Evolutionary conservation across 1,140 invertebrate species (phyloP).

Genomic region (Liolophura sinensis): DNA sequence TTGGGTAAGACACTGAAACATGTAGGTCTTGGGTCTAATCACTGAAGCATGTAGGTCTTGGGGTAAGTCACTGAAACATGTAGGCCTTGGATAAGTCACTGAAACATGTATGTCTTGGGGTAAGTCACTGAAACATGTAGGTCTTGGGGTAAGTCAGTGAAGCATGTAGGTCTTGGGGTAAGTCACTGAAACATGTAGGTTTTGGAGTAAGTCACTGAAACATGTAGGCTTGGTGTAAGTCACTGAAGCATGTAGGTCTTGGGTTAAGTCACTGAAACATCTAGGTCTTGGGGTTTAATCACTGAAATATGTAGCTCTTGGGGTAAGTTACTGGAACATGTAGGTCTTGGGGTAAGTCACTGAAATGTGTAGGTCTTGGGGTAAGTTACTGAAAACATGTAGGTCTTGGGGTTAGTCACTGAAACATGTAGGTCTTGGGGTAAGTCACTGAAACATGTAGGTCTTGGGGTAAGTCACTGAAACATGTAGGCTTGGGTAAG

Average conservation of each 20-base stretch:
- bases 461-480: conserved; percentile 68
- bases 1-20: conserved; percentile 71
- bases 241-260: too few species aligned
- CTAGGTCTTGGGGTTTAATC: conserved; percentile 67
- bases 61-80: conserved; percentile 71
- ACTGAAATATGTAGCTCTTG: too few species aligned
- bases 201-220: conserved; percentile 70
- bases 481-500: conserved; percentile 68
- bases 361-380: conserved; percentile 55
- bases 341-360: conserved; percentile 67
- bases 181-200: conserved; percentile 52
- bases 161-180: conserved; percentile 66
- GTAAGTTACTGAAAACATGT: conserved; percentile 68
- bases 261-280: conserved; percentile 72
- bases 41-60: too few species aligned
- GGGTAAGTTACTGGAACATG: conserved; percentile 71
- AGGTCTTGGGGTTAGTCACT: conserved; percentile 67
- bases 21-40: conserved; percentile 52
- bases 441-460: conserved; percentile 63
- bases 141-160: conserved; percentile 68
- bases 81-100: conserved; percentile 66
- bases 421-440: conserved; percentile 62
- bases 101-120: conserved; percentile 62
- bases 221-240: conserved; percentile 65
- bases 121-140: conserved; percentile 63